These are phyloP conservation scores for Pionites leucogaster DNA, from an alignment of 2,113 vertebrate genomes.

Conservation along the genomic window DNA sequence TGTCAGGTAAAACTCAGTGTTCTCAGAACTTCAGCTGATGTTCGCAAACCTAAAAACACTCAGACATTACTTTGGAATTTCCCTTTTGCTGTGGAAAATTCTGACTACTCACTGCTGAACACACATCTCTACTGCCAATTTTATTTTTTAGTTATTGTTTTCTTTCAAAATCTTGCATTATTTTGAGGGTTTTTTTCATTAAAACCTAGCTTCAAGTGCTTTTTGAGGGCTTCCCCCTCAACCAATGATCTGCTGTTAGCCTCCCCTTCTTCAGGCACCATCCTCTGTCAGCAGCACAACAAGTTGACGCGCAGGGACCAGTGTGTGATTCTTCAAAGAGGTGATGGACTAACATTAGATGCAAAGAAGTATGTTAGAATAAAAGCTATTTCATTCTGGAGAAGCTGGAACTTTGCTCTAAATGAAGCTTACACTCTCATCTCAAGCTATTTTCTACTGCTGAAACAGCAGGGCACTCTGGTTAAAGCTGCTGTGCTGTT, in stretches of 20 bases:
- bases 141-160: background rate
- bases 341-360: background rate
- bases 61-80: background rate
- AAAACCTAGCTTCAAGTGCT: background rate
- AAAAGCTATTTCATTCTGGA: background rate
- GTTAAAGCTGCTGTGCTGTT: conserved; percentile 37
- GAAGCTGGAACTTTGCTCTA: background rate
- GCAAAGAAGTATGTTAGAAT: background rate
- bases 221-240: background rate
- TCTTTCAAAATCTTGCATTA: background rate
- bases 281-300: background rate
- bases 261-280: background rate
- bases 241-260: background rate
- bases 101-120: background rate
- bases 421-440: background rate
- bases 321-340: background rate
- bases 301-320: background rate
- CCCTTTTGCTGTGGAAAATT: background rate
- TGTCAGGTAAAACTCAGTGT: background rate
- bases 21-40: background rate
- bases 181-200: background rate
- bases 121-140: background rate
- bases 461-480: background rate
- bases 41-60: background rate
- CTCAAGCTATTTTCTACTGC: background rate